phyloP scores from a whole-genome alignment of 1,140 invertebrate genomes.

The Drosophila oshimai region DNA sequence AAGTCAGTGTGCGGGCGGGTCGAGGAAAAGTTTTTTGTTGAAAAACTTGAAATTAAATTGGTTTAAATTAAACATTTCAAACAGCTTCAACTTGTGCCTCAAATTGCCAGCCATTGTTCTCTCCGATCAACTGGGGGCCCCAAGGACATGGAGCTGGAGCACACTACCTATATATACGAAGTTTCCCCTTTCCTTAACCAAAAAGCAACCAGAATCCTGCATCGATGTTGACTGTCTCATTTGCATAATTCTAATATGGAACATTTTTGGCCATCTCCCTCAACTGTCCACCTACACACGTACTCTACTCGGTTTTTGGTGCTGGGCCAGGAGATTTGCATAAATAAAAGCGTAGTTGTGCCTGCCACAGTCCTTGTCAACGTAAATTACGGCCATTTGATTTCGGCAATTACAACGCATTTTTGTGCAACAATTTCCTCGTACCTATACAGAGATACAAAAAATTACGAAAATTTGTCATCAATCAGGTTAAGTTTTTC shows the following conservation, averaged over 20 bases:
- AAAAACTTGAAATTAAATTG: slow-evolving; percentile 27
- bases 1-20: background rate
- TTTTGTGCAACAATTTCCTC: slow-evolving; percentile 72
- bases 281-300: slow-evolving; percentile 44
- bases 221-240: slow-evolving; percentile 45
- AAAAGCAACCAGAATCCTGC: slow-evolving; percentile 15
- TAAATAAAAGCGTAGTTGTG: slow-evolving; percentile 70
- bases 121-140: slow-evolving; percentile 30
- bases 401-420: slow-evolving; percentile 79
- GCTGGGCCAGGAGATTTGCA: slow-evolving; percentile 60
- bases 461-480: too few relatives aligned
- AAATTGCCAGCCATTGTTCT: slow-evolving; percentile 27
- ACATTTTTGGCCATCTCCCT: slow-evolving; percentile 60
- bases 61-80: slow-evolving; percentile 22
- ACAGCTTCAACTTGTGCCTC: slow-evolving; percentile 26
- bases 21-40: slow-evolving; percentile 2
- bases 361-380: slow-evolving; percentile 51
- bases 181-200: background rate
- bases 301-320: background rate
- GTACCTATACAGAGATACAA: background rate
- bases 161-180: background rate
- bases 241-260: slow-evolving; percentile 81
- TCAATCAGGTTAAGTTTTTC: too few relatives aligned
- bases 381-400: slow-evolving; percentile 76
- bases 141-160: slow-evolving; percentile 34